phyloP scores from a whole-genome alignment of 2,113 vertebrate species.

The Scolopax mira region DNA sequence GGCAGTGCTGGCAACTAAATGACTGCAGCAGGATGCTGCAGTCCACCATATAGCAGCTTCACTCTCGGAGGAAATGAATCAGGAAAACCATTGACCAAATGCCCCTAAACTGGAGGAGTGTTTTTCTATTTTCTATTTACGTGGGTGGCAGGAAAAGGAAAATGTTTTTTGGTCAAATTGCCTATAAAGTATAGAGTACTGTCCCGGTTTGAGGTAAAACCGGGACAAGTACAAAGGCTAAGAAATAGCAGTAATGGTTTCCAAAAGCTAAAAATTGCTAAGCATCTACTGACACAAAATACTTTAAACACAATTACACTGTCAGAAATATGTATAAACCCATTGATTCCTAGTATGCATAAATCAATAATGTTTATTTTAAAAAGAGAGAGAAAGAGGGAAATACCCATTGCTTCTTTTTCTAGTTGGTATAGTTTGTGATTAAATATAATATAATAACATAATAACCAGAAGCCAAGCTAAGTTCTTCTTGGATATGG shows the following conservation, averaged over 20 bases:
- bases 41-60: not conserved
- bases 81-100: not conserved
- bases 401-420: not conserved
- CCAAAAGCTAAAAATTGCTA: not conserved
- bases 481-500: not conserved
- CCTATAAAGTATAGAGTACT: not conserved
- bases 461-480: not conserved
- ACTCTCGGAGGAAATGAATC: not conserved
- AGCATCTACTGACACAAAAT: not conserved
- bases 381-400: not conserved
- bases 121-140: not conserved
- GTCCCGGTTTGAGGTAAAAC: too few species aligned
- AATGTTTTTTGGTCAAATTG: not conserved
- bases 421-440: not conserved
- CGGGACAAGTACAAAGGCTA: not conserved
- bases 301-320: not conserved
- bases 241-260: not conserved
- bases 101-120: not conserved
- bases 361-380: not conserved
- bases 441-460: not conserved
- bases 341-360: not conserved
- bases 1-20: not conserved
- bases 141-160: not conserved
- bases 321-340: not conserved
- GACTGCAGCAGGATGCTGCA: too few species aligned